Conservation (phyloP, 1,140 invertebrate species). For the Lutraria rhynchaena region DNA sequence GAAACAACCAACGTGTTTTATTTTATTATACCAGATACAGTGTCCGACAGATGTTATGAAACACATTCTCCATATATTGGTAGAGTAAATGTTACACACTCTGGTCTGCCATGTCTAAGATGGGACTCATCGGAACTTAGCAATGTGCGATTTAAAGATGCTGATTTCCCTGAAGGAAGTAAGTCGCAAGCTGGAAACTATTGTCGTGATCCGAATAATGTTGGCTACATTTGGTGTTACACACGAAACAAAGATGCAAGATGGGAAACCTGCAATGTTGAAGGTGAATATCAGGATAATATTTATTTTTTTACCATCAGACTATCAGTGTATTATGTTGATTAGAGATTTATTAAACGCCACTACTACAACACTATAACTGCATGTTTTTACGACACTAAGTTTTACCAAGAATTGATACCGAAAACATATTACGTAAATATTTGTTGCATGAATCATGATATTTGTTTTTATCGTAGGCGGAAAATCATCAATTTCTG, state of each 20-base stretch:
- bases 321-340: too few relatives aligned
- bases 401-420: too few relatives aligned
- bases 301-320: too few relatives aligned
- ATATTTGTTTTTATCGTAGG: too few relatives aligned
- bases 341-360: too few relatives aligned
- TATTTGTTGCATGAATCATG: too few relatives aligned
- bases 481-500: too few relatives aligned
- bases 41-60: not conserved
- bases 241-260: constrained; percentile 23
- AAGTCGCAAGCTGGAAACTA: constrained; percentile 27
- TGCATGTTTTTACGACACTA: too few relatives aligned
- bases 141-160: too few relatives aligned
- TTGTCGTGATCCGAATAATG: constrained; percentile 38
- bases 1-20: too few relatives aligned
- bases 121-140: not conserved
- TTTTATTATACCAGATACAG: not conserved
- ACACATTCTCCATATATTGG: not conserved
- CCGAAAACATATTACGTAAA: too few relatives aligned
- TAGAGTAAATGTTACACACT: not conserved
- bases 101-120: not conserved
- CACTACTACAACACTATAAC: too few relatives aligned
- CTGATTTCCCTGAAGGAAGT: constrained; percentile 25
- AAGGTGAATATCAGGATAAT: constrained; percentile 22
- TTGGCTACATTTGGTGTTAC: constrained; percentile 42
- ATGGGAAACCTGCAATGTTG: constrained; percentile 30